Conservation (phyloP, 2,797 vertebrate genomes). For the Falco biarmicus region DNA sequence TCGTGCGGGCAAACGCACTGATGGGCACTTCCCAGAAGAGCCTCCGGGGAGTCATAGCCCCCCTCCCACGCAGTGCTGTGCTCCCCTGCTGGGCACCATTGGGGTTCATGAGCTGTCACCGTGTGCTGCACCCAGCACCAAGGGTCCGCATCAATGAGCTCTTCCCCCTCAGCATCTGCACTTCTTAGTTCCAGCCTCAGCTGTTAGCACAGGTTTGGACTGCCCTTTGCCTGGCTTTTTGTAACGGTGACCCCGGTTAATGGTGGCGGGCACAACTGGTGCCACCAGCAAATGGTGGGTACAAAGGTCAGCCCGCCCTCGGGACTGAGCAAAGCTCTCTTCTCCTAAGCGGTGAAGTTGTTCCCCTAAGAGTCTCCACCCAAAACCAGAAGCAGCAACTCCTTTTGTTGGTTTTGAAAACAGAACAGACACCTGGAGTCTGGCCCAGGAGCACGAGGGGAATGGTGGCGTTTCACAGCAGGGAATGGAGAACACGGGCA, state of each 20-base stretch:
- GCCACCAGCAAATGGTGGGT: background rate
- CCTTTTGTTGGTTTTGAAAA: background rate
- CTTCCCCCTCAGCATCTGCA: background rate
- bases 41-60: too few relatives aligned
- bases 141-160: background rate
- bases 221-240: background rate
- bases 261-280: background rate
- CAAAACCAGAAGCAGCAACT: background rate
- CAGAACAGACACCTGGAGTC: background rate
- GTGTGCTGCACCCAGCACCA: background rate
- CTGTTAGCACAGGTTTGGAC: background rate
- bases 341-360: background rate
- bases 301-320: background rate
- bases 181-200: background rate
- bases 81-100: background rate
- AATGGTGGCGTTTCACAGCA: background rate
- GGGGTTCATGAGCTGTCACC: background rate
- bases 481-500: background rate
- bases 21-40: background rate
- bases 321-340: too few relatives aligned
- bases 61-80: background rate
- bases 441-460: background rate
- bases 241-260: background rate
- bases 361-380: background rate
- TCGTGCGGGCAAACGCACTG: fast-evolving